phyloP scores from a whole-genome alignment of 2,888 invertebrate genomes.

The Halictus quadricinctus region DNA sequence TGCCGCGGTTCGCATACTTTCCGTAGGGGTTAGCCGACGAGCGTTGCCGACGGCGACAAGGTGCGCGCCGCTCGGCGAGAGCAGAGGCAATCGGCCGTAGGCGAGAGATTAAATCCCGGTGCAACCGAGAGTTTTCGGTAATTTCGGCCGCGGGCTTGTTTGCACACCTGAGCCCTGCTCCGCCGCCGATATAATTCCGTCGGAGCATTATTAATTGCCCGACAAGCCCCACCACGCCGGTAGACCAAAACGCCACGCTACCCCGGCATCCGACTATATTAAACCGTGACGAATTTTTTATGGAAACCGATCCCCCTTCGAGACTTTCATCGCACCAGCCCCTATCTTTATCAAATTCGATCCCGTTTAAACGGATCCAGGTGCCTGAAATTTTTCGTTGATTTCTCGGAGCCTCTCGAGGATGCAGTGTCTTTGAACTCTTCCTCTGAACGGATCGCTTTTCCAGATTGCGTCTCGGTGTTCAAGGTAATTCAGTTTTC shows the following conservation, averaged over 20 bases:
- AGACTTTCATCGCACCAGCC: background rate
- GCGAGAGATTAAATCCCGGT: slow-evolving; percentile 79
- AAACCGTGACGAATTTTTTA: slow-evolving; percentile 45
- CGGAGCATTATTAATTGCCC: slow-evolving; percentile 65
- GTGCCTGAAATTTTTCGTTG: background rate
- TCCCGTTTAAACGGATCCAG: background rate
- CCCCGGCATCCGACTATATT: slow-evolving; percentile 23
- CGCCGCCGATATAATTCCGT: slow-evolving; percentile 62
- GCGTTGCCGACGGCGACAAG: slow-evolving; percentile 55
- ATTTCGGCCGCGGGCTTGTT: slow-evolving; percentile 80
- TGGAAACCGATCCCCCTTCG: background rate
- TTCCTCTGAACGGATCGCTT: background rate
- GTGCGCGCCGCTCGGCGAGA: slow-evolving; percentile 50
- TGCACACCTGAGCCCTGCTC: slow-evolving; percentile 78
- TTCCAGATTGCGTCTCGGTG: background rate
- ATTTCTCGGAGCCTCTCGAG: background rate
- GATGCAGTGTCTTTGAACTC: background rate
- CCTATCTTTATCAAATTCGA: background rate
- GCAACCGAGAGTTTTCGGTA: slow-evolving; percentile 74
- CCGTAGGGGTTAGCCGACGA: slow-evolving; percentile 31
- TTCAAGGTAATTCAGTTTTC: background rate
- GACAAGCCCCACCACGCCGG: slow-evolving; percentile 27
- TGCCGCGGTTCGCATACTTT: slow-evolving; percentile 7
- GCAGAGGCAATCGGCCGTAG: slow-evolving; percentile 73
- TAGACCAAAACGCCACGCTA: background rate